Base-by-base conservation (phyloP, 2,797 vertebrate species). In the Rhabdophis nuchalis region DNA sequence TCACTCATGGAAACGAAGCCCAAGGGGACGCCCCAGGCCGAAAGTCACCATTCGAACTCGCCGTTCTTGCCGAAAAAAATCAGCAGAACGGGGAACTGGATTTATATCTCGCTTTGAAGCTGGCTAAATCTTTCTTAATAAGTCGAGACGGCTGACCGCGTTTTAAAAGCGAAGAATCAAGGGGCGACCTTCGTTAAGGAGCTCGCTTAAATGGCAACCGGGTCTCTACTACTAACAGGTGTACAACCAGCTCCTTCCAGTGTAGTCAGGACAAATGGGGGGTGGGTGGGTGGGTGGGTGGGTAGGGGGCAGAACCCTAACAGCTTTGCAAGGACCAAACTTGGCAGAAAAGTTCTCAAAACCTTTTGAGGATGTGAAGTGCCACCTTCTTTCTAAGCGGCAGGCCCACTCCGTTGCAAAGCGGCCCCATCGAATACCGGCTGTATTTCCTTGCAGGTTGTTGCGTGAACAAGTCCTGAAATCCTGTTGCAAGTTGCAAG, bases 21-120 rank as follows among this genome's bases (percentile, higher is more conserved):
- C 29, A 11, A n/a, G 32, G 23, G n/a, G 14, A 27, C 46, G 14
- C 2, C 52, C 32, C 6, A 18, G 12, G 20, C 18, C 9, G 7
- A 32, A 25, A 9, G 13, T 12, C 14, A 41, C 11, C 3, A 7
- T 7, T 32, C 46, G 60, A 25, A 23, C 14, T 29, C 5, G 2
- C 16, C 11, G n/a, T 11, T 77, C 61, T 77, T 29, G 61, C 12
- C 5, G 7, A 50, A 50, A 1, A 68, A n/a, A 5, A n/a, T 32
- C 20, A 13, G n/a, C 61, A 16, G 5, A 68, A 20, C 0, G 10
- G 3, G 85, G 0, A 0, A 3, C 1, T 6, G 18, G n/a, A 20
- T 32, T 61, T 41, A 25, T 14, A 11, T 14, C 20, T 27, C 20
- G 1, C n/a, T 77, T 41, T 23, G 1, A 11, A 41, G 20, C 72